These are phyloP conservation scores for Allophyes oxyacanthae DNA, from an alignment of 2,888 invertebrate genomes.

Conservation along the genomic window DNA sequence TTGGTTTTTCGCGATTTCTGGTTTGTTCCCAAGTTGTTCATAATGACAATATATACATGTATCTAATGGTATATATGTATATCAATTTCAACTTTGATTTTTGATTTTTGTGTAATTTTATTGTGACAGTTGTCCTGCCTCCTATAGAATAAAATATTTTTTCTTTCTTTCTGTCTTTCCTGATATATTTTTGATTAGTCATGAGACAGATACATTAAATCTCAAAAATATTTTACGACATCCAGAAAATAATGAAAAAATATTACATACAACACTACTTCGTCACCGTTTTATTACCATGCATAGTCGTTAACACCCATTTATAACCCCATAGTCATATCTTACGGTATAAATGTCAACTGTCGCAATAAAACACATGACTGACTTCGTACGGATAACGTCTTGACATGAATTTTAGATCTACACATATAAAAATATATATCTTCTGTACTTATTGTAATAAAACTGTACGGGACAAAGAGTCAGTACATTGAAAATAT, in stretches of 20 bases:
- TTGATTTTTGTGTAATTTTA: no score
- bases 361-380: slow-evolving; percentile 72
- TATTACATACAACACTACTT: slow-evolving; percentile 23
- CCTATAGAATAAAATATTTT: no score
- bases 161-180: no score
- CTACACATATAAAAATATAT: slow-evolving; percentile 33
- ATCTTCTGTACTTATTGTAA: slow-evolving; percentile 2
- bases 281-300: slow-evolving; percentile 49
- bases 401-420: slow-evolving; percentile 70
- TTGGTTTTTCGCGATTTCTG: no score
- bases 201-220: not conserved
- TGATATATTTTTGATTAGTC: no score
- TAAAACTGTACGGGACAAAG: not conserved
- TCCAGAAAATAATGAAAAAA: slow-evolving; percentile 39
- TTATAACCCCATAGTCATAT: slow-evolving; percentile 56
- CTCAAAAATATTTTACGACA: slow-evolving; percentile 27
- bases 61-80: no score
- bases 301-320: slow-evolving; percentile 44
- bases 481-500: no score
- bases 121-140: no score
- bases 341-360: slow-evolving; percentile 66
- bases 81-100: no score
- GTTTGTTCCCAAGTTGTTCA: no score
- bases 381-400: slow-evolving; percentile 54
- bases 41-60: no score